Evolutionary conservation across 2,888 invertebrate genomes (phyloP).

Genomic region (Sarcophaga subvicina): DNA sequence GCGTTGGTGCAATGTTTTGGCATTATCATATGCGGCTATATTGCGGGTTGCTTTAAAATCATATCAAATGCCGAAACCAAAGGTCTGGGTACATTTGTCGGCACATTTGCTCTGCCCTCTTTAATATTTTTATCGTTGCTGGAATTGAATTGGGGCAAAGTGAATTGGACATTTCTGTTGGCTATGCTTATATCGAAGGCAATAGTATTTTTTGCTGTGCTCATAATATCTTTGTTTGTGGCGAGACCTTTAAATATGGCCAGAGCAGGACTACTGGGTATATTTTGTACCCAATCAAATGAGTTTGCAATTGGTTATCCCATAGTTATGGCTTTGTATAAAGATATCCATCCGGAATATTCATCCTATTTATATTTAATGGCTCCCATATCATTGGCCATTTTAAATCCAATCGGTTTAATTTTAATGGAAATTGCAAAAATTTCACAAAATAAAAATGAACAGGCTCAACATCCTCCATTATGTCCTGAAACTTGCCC

Average conservation of each 20-base stretch:
- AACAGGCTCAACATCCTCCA: conserved; percentile 74
- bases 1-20: conserved; percentile 96
- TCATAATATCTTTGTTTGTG: conserved; percentile 89
- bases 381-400: conserved; percentile 96
- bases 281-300: conserved; percentile 98
- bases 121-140: conserved; percentile 95
- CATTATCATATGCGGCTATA: conserved; percentile 94
- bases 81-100: conserved; percentile 95
- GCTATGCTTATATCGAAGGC: conserved; percentile 93
- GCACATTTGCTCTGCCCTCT: conserved; percentile 95
- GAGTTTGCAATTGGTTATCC: conserved; percentile 98
- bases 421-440: conserved; percentile 91
- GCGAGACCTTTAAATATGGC: conserved; percentile 92
- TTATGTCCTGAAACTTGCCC: conserved; percentile 78
- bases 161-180: conserved; percentile 95
- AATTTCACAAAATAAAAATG: conserved; percentile 80
- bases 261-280: conserved; percentile 94
- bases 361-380: conserved; percentile 94
- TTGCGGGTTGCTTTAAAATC: conserved; percentile 91
- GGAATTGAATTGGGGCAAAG: conserved; percentile 89
- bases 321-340: conserved; percentile 94
- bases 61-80: conserved; percentile 92
- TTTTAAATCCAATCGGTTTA: conserved; percentile 96
- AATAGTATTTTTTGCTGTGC: conserved; percentile 91
- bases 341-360: conserved; percentile 93